Conservation (phyloP, 2,797 vertebrate species). For the Pseudomugil gertrudae region DNA sequence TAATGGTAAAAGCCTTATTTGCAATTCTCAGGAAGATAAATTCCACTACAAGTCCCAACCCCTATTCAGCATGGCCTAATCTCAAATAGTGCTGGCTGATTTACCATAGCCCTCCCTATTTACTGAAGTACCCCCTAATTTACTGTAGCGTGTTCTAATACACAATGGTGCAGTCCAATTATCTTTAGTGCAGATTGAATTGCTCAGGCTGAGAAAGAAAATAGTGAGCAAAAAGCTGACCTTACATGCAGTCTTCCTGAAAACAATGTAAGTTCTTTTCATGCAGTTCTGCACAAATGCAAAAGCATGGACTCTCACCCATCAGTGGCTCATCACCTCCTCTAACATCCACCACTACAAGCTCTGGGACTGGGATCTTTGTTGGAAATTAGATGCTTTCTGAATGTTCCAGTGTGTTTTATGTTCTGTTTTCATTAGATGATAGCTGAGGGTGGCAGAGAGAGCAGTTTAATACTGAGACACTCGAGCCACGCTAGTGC, state of each 20-base stretch:
- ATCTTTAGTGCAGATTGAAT: conserved; percentile 79
- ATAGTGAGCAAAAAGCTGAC: conserved; percentile 62
- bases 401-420: neutral
- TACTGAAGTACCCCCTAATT: conserved; percentile 77
- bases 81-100: conserved; percentile 75
- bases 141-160: conserved; percentile 65
- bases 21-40: conserved; percentile 64
- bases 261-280: conserved; percentile 55
- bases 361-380: neutral
- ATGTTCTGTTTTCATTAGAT: neutral
- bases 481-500: neutral
- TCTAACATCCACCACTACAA: neutral
- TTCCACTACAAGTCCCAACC: conserved; percentile 49
- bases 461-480: neutral
- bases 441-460: neutral
- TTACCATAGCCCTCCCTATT: conserved; percentile 69
- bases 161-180: conserved; percentile 73
- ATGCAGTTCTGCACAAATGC: conserved; percentile 19
- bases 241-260: conserved; percentile 46
- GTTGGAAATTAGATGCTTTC: neutral
- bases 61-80: conserved; percentile 68
- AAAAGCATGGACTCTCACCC: neutral
- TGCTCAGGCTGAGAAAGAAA: conserved; percentile 60
- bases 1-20: conserved; percentile 63
- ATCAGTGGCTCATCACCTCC: neutral